A percentile compares a stretch with the other conserved stretches of the same genome.
phyloP scores from a whole-genome alignment of 2,113 vertebrate genomes.

The Gallinago paraguaiae region DNA sequence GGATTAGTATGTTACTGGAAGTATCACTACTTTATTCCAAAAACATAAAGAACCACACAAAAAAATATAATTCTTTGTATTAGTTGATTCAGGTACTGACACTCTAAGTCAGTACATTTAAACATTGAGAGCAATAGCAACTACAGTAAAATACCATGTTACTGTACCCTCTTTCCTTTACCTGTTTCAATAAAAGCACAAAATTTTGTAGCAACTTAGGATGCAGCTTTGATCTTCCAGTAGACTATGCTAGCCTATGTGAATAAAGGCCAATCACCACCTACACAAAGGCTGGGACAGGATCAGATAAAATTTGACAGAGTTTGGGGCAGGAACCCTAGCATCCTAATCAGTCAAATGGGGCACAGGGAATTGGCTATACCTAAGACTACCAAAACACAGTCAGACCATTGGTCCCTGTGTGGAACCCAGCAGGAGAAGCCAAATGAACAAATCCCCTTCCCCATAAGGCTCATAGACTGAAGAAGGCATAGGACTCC shows the following conservation, averaged over 20 bases:
- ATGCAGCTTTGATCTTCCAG: not conserved
- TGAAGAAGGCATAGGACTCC: not conserved
- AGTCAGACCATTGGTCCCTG: not conserved
- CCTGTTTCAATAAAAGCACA: not conserved
- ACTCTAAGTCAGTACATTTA: not conserved
- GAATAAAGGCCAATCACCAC: not conserved
- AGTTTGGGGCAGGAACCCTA: not conserved
- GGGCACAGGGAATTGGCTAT: rapidly evolving
- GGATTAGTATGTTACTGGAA: not conserved
- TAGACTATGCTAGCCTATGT: not conserved
- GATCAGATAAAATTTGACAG: not conserved
- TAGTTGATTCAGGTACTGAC: not conserved
- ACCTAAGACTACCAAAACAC: not conserved
- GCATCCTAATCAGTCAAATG: not conserved
- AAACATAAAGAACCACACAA: not conserved
- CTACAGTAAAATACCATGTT: not conserved
- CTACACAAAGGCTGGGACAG: not conserved
- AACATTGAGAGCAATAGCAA: not conserved
- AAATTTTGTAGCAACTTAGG: not conserved
- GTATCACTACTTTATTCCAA: not conserved
- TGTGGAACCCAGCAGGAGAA: not conserved
- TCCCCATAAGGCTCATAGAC: not conserved
- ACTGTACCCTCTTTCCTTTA: not conserved
- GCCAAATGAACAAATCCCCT: not conserved
- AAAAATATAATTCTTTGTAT: not conserved